Conservation (phyloP, 2,113 vertebrate species). For the Coptodon bakossiorum region DNA sequence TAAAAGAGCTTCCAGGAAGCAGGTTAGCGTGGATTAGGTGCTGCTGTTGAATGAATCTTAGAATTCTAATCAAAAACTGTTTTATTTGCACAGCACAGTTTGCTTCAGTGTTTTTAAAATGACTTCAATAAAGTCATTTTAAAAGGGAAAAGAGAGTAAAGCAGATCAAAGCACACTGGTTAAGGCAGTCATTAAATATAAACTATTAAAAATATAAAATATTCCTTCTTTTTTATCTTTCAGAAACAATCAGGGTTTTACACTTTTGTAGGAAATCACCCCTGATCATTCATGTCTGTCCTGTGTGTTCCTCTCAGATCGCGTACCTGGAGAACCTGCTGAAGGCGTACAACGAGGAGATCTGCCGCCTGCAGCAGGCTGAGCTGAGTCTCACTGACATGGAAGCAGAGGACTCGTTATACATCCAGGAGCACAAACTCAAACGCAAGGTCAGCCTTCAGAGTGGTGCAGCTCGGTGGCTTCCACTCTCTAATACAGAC, state of each 20-base stretch:
- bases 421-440: slow-evolving; percentile 87
- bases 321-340: slow-evolving; percentile 84
- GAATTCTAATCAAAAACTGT: neutral
- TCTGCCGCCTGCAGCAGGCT: slow-evolving; percentile 78
- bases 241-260: accelerated
- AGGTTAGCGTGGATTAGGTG: slow-evolving; percentile 19
- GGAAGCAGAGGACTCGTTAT: slow-evolving; percentile 76
- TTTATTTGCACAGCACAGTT: neutral
- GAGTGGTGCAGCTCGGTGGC: neutral
- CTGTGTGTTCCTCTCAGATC: slow-evolving; percentile 62
- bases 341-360: slow-evolving; percentile 80
- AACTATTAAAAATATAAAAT: accelerated
- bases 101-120: neutral
- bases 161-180: neutral
- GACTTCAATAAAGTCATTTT: neutral
- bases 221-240: neutral
- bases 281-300: neutral
- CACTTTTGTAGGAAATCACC: neutral
- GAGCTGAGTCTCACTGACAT: slow-evolving; percentile 81
- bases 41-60: neutral
- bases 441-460: slow-evolving; percentile 73
- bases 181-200: neutral
- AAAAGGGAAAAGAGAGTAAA: neutral
- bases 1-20: slow-evolving; percentile 61
- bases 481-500: neutral